Conservation (phyloP, 2,113 vertebrate species). For the Dipodomys merriami region DNA sequence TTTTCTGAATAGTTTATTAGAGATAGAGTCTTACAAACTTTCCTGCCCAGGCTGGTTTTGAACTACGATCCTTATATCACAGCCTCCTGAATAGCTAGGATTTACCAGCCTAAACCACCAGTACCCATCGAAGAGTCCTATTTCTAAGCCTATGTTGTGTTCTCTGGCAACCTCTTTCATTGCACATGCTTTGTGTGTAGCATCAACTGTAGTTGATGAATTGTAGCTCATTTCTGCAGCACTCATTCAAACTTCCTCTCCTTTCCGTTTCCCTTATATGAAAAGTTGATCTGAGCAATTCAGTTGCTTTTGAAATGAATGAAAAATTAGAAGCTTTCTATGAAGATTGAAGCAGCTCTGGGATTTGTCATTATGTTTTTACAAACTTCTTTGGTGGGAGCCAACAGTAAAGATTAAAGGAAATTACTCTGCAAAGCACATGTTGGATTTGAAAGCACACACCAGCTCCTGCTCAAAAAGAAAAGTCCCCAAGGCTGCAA, state of each 20-base stretch:
- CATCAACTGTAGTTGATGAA: not conserved
- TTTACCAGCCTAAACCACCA: too few species aligned
- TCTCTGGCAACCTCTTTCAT: not conserved
- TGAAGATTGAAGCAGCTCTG: not conserved
- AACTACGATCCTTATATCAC: too few species aligned
- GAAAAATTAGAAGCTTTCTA: not conserved
- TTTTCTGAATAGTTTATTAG: too few species aligned
- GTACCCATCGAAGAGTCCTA: not conserved
- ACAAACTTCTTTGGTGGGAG: slow-evolving; percentile 65
- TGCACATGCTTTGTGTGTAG: not conserved
- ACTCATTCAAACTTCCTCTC: not conserved
- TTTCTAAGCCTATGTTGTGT: slow-evolving; percentile 31
- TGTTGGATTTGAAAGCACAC: slow-evolving; percentile 61
- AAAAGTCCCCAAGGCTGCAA: slow-evolving; percentile 22
- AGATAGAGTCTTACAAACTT: too few species aligned
- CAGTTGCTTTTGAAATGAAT: slow-evolving; percentile 16
- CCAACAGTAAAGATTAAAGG: slow-evolving; percentile 59
- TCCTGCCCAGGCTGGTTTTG: too few species aligned
- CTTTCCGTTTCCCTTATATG: not conserved
- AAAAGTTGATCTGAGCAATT: slow-evolving; percentile 17
- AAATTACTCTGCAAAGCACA: slow-evolving; percentile 47
- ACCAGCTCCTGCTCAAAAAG: slow-evolving; percentile 29
- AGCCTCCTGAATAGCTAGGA: too few species aligned
- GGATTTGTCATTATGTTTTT: slow-evolving; percentile 61
- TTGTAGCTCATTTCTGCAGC: slow-evolving; percentile 10